phyloP scores from a whole-genome alignment of 2,888 invertebrate genomes.

The Agrotis ipsilon region DNA sequence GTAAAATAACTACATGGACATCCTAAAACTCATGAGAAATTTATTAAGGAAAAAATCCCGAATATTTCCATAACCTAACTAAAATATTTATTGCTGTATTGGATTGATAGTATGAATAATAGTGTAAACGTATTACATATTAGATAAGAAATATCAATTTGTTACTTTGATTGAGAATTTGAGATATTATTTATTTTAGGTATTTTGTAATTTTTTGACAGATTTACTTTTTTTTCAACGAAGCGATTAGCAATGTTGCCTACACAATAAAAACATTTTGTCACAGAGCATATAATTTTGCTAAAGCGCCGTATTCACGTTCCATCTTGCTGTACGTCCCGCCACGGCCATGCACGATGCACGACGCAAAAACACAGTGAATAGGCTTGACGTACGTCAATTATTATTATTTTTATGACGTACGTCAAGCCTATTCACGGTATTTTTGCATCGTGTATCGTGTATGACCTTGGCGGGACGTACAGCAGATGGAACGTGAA shows the following conservation, averaged over 20 bases:
- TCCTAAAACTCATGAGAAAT: not conserved
- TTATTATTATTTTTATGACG: too few relatives aligned
- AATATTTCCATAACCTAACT: slow-evolving; percentile 26
- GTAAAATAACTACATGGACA: slow-evolving; percentile 10
- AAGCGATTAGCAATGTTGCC: not conserved
- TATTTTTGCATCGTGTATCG: too few relatives aligned
- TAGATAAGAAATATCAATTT: not conserved
- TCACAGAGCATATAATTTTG: too few relatives aligned
- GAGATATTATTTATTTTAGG: not conserved
- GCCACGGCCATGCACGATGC: too few relatives aligned
- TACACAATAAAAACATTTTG: not conserved
- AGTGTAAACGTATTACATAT: slow-evolving; percentile 22
- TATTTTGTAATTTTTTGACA: slow-evolving; percentile 35
- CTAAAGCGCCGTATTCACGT: too few relatives aligned
- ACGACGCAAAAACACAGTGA: too few relatives aligned
- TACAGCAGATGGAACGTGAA: too few relatives aligned
- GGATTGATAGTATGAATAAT: not conserved
- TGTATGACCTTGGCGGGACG: too few relatives aligned
- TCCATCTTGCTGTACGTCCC: too few relatives aligned
- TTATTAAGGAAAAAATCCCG: slow-evolving; percentile 24
- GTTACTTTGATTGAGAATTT: not conserved
- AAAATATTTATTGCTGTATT: not conserved
- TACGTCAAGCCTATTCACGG: too few relatives aligned
- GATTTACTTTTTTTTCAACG: slow-evolving; percentile 13
- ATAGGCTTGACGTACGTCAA: too few relatives aligned